Conservation (phyloP, 92 coral and sea anemone species). For the Epizoanthus stellaris region DNA sequence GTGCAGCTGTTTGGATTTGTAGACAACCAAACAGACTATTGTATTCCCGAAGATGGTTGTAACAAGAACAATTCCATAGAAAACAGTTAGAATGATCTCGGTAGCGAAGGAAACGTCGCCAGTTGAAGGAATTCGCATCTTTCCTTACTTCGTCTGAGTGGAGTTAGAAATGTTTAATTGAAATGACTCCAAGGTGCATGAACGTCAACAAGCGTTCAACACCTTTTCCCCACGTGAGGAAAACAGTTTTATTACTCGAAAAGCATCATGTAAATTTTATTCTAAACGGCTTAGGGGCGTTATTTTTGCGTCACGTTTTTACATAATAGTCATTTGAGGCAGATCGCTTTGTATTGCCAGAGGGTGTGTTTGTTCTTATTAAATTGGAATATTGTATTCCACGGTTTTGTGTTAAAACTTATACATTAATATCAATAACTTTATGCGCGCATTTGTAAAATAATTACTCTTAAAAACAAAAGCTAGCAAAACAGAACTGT, state of each 20-base stretch:
- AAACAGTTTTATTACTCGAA: not conserved
- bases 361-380: too few species aligned
- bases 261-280: constrained; percentile 12
- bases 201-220: not conserved
- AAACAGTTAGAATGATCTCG: constrained; percentile 36
- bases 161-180: not conserved
- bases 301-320: too few species aligned
- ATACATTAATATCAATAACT: too few species aligned
- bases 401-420: too few species aligned
- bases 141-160: not conserved
- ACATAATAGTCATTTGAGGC: too few species aligned
- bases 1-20: constrained; percentile 55
- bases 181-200: not conserved
- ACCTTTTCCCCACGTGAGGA: not conserved
- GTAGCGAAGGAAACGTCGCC: not conserved
- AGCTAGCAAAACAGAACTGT: too few species aligned
- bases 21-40: constrained; percentile 66
- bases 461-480: too few species aligned
- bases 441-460: too few species aligned
- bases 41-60: constrained; percentile 68
- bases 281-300: not conserved
- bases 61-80: constrained; percentile 50
- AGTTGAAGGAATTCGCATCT: not conserved
- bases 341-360: too few species aligned
- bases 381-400: too few species aligned